These are phyloP conservation scores for Sorex araneus DNA, from an alignment of 2,113 vertebrate species.

Conservation along the genomic window DNA sequence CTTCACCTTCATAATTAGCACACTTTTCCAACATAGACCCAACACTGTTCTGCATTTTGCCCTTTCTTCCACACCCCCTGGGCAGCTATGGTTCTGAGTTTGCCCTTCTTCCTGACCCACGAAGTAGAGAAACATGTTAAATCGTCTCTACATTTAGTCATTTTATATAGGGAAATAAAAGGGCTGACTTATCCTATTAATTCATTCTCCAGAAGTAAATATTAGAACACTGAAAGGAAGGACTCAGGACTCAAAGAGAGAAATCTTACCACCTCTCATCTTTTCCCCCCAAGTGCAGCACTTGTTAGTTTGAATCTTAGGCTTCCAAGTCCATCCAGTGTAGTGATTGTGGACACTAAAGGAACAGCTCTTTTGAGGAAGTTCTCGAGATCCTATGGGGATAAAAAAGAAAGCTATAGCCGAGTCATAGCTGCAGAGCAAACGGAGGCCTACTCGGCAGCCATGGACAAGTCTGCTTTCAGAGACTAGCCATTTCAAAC, in stretches of 20 bases:
- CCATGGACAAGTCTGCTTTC: background rate
- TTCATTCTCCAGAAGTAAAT: background rate
- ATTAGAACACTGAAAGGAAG: background rate
- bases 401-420: background rate
- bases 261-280: background rate
- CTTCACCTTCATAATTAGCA: slow-evolving; percentile 73
- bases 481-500: background rate
- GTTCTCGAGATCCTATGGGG: background rate
- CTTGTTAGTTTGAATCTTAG: background rate
- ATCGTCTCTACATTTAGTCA: slow-evolving; percentile 29
- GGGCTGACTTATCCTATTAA: slow-evolving; percentile 15
- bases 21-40: slow-evolving; percentile 31
- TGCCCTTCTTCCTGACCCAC: background rate
- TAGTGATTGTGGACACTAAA: background rate
- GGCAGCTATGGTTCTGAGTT: background rate
- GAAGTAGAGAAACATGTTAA: slow-evolving; percentile 54
- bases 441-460: background rate
- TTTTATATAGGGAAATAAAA: slow-evolving; percentile 51
- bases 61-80: background rate
- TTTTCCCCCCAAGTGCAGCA: background rate
- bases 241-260: background rate
- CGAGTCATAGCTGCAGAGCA: background rate
- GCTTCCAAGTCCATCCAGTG: background rate
- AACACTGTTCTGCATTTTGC: background rate
- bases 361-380: slow-evolving; percentile 18